Percentiles rank a stretch among this genome's conserved stretches.
Evolutionary conservation across 2,113 vertebrate genomes (phyloP).

Genomic region (Pseudopodoces humilis): DNA sequence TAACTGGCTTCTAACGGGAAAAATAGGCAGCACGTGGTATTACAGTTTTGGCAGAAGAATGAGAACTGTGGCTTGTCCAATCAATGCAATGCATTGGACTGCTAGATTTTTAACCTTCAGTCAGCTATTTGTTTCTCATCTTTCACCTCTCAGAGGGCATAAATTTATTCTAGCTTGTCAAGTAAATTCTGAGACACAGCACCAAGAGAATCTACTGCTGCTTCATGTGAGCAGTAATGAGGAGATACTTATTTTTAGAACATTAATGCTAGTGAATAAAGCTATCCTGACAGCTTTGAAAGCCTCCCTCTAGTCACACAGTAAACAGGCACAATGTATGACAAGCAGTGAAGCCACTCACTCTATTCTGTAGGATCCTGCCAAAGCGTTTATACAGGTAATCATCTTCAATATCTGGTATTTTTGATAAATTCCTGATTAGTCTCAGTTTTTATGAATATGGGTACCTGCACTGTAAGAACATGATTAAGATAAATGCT

Average conservation of each 20-base stretch:
- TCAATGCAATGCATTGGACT: neutral
- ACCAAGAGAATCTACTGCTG: neutral
- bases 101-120: neutral
- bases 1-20: neutral
- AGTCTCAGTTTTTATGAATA: neutral
- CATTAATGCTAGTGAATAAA: constrained; percentile 8
- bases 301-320: neutral
- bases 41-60: neutral
- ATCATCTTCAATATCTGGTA: neutral
- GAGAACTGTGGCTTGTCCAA: neutral
- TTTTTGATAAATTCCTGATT: neutral
- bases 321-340: neutral
- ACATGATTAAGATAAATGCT: neutral
- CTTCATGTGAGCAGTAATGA: neutral
- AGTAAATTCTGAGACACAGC: neutral
- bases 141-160: neutral
- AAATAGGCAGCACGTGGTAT: neutral
- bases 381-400: neutral
- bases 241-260: neutral
- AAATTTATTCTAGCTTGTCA: neutral
- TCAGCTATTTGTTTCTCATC: neutral
- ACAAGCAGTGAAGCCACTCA: neutral
- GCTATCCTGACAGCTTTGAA: neutral
- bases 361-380: neutral
- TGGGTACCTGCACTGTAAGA: neutral